Evolutionary conservation across 2,888 invertebrate species (phyloP).

Genomic region (Lochmaea capreae): DNA sequence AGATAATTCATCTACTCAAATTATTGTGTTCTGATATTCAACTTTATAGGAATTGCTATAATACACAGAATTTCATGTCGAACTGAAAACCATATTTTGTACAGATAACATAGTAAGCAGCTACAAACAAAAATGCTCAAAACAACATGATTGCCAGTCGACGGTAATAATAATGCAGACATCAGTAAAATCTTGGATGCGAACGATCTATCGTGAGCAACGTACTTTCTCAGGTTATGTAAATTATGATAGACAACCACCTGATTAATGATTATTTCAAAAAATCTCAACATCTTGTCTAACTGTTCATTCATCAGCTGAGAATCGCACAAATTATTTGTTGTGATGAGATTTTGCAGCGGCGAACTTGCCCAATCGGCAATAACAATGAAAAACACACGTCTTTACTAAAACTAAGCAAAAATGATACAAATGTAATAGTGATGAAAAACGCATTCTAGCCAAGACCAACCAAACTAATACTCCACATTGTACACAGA

Average conservation of each 20-base stretch:
- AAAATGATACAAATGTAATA: too few species aligned
- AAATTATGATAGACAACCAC: conserved; percentile 31
- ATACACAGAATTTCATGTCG: neutral
- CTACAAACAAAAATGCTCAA: neutral
- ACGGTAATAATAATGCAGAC: conserved; percentile 22
- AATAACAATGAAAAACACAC: neutral
- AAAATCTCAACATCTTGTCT: conserved; percentile 29
- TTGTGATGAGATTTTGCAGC: conserved; percentile 11
- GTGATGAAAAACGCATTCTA: too few species aligned
- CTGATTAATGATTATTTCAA: conserved; percentile 30
- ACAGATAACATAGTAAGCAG: neutral
- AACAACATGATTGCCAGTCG: conserved; percentile 12
- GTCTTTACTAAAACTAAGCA: too few species aligned
- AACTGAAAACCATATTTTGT: neutral
- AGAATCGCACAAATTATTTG: conserved; percentile 28
- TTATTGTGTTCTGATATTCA: neutral
- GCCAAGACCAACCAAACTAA: too few species aligned
- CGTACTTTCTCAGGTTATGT: conserved; percentile 29
- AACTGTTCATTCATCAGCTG: conserved; percentile 31
- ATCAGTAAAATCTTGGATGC: conserved; percentile 6
- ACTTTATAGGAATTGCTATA: neutral
- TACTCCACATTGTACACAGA: too few species aligned
- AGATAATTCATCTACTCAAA: neutral
- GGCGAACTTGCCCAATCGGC: neutral
- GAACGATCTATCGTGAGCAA: conserved; percentile 10